These are phyloP conservation scores for Branchinecta lynchi DNA, from an alignment of 1,140 invertebrate genomes.

Conservation along the genomic window DNA sequence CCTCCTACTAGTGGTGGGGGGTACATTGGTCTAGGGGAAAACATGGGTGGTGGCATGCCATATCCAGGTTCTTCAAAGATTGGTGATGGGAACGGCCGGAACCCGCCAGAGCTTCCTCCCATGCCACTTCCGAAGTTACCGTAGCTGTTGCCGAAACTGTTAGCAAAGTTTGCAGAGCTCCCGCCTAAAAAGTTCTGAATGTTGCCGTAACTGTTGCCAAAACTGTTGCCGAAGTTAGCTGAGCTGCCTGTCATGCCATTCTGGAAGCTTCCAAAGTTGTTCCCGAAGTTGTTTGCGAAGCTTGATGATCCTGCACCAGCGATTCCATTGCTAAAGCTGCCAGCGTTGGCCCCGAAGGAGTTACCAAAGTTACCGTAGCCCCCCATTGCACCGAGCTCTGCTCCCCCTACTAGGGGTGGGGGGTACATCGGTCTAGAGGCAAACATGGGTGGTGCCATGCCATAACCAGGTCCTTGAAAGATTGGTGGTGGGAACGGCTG, in stretches of 20 bases:
- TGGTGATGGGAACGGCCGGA: not conserved
- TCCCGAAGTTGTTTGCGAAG: not conserved
- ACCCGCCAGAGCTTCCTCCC: not conserved
- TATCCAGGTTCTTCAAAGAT: no score
- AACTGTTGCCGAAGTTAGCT: not conserved
- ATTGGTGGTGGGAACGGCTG: not conserved
- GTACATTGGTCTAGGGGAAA: not conserved
- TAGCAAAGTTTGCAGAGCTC: not conserved
- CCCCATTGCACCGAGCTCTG: not conserved
- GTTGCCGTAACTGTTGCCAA: not conserved
- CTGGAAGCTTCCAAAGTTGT: not conserved
- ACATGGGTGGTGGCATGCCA: no score
- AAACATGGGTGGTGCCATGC: no score
- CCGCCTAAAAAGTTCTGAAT: not conserved
- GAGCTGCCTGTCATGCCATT: not conserved
- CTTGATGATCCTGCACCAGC: no score
- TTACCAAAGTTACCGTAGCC: not conserved
- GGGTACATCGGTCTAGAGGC: not conserved
- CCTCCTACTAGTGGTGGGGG: not conserved
- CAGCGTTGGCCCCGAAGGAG: not conserved
- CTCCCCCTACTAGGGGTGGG: not conserved
- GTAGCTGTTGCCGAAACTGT: not conserved
- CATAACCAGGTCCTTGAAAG: no score
- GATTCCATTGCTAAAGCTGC: conserved; percentile 9
- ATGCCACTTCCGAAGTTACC: not conserved